phyloP scores from a whole-genome alignment of 2,113 vertebrate species.

The Siphamia tubifer region DNA sequence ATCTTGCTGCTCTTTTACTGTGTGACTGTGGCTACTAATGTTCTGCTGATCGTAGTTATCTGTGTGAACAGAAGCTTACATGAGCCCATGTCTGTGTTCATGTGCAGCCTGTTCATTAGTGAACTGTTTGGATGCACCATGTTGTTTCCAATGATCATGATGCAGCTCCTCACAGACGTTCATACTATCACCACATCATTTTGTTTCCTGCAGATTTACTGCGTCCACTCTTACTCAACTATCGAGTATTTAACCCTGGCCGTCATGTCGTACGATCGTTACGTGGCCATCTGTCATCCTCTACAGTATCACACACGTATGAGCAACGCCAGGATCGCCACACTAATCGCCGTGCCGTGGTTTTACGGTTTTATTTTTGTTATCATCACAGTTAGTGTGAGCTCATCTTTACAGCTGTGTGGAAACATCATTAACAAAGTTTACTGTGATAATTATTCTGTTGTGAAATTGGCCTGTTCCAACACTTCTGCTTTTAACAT shows the following conservation, averaged over 20 bases:
- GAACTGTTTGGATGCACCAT: constrained; percentile 41
- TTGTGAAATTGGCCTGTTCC: constrained; percentile 62
- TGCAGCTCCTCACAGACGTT: constrained; percentile 32
- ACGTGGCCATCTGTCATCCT: constrained; percentile 41
- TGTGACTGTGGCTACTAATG: too few relatives aligned
- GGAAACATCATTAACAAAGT: constrained; percentile 55
- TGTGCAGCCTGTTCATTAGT: constrained; percentile 64
- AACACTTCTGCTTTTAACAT: constrained; percentile 48
- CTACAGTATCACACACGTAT: constrained; percentile 14
- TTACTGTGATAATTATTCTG: constrained; percentile 49
- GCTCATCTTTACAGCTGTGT: constrained; percentile 36
- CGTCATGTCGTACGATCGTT: constrained; percentile 46
- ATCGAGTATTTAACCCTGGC: constrained; percentile 54
- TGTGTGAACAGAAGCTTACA: constrained; percentile 57
- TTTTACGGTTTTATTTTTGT: neutral
- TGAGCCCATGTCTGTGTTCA: constrained; percentile 71
- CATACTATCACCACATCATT: neutral
- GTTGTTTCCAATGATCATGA: constrained; percentile 32
- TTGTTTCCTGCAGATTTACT: constrained; percentile 69
- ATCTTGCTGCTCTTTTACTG: too few relatives aligned
- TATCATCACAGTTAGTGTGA: constrained; percentile 21
- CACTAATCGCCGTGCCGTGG: constrained; percentile 35
- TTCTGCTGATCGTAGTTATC: constrained; percentile 56
- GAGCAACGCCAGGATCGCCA: neutral
- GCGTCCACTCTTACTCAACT: constrained; percentile 47